A percentile compares a stretch with the other conserved stretches of the same genome.
phyloP scores from a whole-genome alignment of 2,797 vertebrate genomes.

The Muraenolepis orangiensis region DNA sequence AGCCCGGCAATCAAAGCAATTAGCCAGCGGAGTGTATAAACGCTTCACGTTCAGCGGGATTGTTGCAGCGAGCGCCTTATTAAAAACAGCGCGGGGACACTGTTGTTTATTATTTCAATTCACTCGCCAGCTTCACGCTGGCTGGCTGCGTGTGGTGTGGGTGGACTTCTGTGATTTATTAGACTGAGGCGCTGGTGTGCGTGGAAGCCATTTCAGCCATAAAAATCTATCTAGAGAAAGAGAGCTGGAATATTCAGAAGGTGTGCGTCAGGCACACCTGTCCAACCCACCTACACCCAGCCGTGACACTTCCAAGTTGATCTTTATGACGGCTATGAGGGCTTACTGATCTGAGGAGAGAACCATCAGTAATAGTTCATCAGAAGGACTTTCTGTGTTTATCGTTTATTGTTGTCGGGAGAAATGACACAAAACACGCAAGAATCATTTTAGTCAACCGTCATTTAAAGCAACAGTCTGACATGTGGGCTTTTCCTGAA shows the following conservation, averaged over 20 bases:
- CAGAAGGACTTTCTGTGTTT: not conserved
- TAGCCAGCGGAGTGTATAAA: conserved; percentile 43
- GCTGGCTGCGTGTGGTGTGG: no score
- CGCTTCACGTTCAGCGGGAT: conserved; percentile 31
- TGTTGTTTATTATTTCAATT: conserved; percentile 51
- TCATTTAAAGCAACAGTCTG: not conserved
- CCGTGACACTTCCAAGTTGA: not conserved
- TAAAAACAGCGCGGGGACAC: conserved; percentile 35
- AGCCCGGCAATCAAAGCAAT: conserved; percentile 44
- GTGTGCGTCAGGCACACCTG: not conserved
- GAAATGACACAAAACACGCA: not conserved
- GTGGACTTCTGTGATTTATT: conserved; percentile 37
- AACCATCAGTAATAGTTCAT: not conserved
- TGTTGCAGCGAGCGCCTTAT: conserved; percentile 23
- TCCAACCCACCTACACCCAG: no score
- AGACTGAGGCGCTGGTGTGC: conserved; percentile 22
- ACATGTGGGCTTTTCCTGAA: not conserved
- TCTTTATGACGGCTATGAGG: not conserved
- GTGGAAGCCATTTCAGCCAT: conserved; percentile 31
- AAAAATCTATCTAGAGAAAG: conserved; percentile 33
- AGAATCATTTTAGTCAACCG: no score
- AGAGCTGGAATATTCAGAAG: conserved; percentile 17
- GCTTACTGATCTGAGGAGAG: not conserved
- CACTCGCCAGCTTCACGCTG: conserved; percentile 29
- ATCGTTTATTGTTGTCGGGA: not conserved